A percentile compares a stretch with the other conserved stretches of the same genome.
Conservation (phyloP, 2,888 invertebrate genomes). For the Netelia melanura region DNA sequence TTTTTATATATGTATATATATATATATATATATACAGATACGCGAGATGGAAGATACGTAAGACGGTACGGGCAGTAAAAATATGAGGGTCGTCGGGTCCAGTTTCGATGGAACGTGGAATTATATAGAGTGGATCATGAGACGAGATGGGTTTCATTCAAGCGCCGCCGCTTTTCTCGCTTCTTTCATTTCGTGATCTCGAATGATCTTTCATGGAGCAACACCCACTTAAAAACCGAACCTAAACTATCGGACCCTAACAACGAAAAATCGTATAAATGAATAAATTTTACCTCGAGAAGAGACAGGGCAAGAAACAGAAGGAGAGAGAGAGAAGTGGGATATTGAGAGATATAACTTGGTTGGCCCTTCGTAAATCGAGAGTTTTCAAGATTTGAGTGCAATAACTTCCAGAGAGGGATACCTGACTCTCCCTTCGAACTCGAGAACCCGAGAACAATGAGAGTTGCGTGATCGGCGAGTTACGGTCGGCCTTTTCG, state of each 20-base stretch:
- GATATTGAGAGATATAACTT: too few relatives aligned
- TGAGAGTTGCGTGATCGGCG: constrained; percentile 35
- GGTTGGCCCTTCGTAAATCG: background rate
- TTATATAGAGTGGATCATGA: constrained; percentile 18
- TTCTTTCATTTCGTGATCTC: constrained; percentile 16
- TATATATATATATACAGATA: background rate
- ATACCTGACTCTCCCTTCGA: constrained; percentile 33
- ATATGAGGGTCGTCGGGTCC: background rate
- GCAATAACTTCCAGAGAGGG: constrained; percentile 15
- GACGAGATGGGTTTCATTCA: constrained; percentile 8
- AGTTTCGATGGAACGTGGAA: constrained; percentile 29
- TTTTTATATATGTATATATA: background rate
- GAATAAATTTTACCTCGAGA: constrained; percentile 35
- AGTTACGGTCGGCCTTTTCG: constrained; percentile 18
- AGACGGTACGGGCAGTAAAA: constrained; percentile 30
- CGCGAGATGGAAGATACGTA: background rate
- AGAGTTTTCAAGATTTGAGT: constrained; percentile 10
- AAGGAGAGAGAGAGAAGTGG: background rate
- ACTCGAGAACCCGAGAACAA: constrained; percentile 4
- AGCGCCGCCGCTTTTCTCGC: constrained; percentile 10
- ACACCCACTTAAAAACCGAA: constrained; percentile 36
- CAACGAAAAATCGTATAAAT: constrained; percentile 25
- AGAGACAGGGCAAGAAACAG: background rate
- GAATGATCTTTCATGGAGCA: constrained; percentile 37
- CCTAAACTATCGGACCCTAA: constrained; percentile 32